phyloP scores from a whole-genome alignment of 2,113 vertebrate species.

The Acinonyx jubatus region DNA sequence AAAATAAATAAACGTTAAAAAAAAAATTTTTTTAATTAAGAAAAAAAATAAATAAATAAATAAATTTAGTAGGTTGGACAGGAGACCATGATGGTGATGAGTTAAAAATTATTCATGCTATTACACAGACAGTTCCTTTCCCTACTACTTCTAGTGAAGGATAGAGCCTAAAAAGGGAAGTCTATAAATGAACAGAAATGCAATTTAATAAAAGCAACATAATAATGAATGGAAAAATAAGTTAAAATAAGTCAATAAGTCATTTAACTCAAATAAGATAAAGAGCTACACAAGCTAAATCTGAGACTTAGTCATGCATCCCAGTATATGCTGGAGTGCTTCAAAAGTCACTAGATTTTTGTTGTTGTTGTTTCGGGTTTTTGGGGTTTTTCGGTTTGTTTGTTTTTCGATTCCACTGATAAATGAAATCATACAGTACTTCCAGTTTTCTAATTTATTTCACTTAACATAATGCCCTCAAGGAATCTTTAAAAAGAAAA shows the following conservation, averaged over 20 bases:
- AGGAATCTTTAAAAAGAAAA: neutral
- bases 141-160: neutral
- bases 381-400: neutral
- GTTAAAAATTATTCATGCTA: neutral
- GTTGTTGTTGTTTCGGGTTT: neutral
- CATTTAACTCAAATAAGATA: slow-evolving; percentile 17
- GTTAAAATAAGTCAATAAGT: neutral
- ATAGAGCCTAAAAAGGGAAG: neutral
- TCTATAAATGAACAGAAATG: neutral
- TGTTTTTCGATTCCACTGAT: neutral
- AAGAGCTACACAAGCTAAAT: neutral
- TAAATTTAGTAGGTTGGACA: neutral
- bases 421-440: neutral
- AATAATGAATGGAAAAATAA: neutral
- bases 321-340: neutral
- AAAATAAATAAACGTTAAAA: too few species aligned
- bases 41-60: too few species aligned
- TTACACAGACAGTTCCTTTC: neutral
- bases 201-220: neutral
- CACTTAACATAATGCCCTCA: neutral
- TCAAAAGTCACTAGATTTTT: neutral
- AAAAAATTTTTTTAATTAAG: too few species aligned
- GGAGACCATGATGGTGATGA: neutral
- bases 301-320: neutral
- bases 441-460: neutral